phyloP scores from a whole-genome alignment of 2,888 invertebrate species.

The Nineta flava region DNA sequence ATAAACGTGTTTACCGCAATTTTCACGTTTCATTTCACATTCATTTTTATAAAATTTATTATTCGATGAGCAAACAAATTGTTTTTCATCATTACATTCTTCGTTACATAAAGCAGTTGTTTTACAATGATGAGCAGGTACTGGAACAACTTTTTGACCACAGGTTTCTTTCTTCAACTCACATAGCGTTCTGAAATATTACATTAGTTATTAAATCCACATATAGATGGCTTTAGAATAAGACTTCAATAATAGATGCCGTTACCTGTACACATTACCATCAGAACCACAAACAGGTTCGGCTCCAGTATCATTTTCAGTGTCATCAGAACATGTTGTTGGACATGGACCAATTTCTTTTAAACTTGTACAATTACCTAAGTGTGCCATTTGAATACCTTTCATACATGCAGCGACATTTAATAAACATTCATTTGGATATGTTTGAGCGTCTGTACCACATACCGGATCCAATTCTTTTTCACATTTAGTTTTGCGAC shows the following conservation, averaged over 20 bases:
- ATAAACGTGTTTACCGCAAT: slow-evolving; percentile 82
- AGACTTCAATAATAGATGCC: slow-evolving; percentile 10
- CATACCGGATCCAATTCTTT: slow-evolving; percentile 67
- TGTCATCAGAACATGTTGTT: slow-evolving; percentile 37
- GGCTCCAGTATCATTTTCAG: slow-evolving; percentile 23
- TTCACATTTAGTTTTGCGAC: slow-evolving; percentile 53
- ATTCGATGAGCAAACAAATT: slow-evolving; percentile 79
- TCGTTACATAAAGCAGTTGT: slow-evolving; percentile 73
- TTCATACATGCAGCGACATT: slow-evolving; percentile 73
- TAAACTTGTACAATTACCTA: slow-evolving; percentile 71
- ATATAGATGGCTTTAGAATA: not conserved
- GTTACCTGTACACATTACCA: slow-evolving; percentile 70
- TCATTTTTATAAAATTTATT: slow-evolving; percentile 80
- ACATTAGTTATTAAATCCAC: not conserved
- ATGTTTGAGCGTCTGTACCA: slow-evolving; percentile 76
- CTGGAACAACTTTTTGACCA: slow-evolving; percentile 69
- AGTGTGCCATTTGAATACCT: slow-evolving; percentile 71
- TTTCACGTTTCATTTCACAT: slow-evolving; percentile 81
- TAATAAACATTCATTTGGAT: slow-evolving; percentile 66
- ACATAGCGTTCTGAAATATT: slow-evolving; percentile 51
- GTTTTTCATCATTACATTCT: slow-evolving; percentile 52
- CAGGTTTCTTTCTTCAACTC: slow-evolving; percentile 71
- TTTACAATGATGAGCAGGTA: slow-evolving; percentile 68
- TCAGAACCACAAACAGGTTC: slow-evolving; percentile 81
- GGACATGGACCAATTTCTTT: slow-evolving; percentile 46